These are phyloP conservation scores for Sympetrum striolatum DNA, from an alignment of 2,888 invertebrate genomes.

Conservation along the genomic window DNA sequence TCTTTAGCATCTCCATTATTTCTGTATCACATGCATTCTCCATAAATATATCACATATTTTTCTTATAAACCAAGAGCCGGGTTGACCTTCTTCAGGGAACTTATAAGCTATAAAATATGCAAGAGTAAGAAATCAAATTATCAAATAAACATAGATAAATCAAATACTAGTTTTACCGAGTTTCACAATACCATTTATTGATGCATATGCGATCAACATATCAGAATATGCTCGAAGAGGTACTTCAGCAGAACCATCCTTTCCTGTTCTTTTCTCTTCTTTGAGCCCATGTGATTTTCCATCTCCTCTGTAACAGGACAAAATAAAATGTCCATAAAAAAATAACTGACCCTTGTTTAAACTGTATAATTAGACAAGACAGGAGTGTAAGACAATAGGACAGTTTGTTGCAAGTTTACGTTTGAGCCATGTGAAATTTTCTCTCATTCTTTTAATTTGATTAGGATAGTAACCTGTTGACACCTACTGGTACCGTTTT, in stretches of 20 bases:
- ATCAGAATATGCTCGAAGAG: conserved; percentile 60
- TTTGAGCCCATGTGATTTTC: conserved; percentile 47
- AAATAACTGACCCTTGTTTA: too few species aligned
- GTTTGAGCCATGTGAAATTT: too few species aligned
- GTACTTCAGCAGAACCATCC: conserved; percentile 51
- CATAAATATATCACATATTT: conserved; percentile 71
- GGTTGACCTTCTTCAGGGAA: conserved; percentile 66
- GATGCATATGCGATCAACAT: conserved; percentile 72
- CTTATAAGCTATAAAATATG: conserved; percentile 61
- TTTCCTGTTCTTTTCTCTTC: conserved; percentile 52
- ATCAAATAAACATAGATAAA: background rate
- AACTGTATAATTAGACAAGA: too few species aligned
- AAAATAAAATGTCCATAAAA: background rate
- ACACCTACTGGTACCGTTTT: too few species aligned
- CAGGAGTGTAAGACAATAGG: too few species aligned
- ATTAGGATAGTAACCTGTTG: too few species aligned
- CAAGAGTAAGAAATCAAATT: background rate
- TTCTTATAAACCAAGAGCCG: conserved; percentile 77
- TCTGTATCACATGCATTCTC: conserved; percentile 68
- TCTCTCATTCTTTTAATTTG: too few species aligned
- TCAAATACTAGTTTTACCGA: background rate
- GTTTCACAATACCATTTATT: conserved; percentile 60
- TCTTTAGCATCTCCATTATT: conserved; percentile 71
- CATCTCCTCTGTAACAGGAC: conserved; percentile 45
- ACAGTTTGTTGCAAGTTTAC: too few species aligned